phyloP scores from a whole-genome alignment of 2,888 invertebrate genomes.

The Cosmopolites sordidus region DNA sequence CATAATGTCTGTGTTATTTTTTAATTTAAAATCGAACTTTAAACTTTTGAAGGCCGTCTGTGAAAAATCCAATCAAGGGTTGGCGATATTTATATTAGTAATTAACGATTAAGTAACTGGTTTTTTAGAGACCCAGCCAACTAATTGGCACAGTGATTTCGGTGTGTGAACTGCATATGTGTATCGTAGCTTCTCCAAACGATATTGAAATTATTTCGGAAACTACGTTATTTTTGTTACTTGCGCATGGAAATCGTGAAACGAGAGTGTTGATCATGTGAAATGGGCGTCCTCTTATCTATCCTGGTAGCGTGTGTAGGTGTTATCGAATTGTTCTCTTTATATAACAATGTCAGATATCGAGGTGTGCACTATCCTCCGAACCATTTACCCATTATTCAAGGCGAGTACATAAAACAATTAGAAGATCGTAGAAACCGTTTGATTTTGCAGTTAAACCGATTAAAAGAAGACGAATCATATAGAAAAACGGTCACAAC shows the following conservation, averaged over 20 bases:
- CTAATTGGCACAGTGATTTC: slow-evolving; percentile 22
- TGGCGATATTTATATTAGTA: slow-evolving; percentile 16
- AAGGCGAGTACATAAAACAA: slow-evolving; percentile 11
- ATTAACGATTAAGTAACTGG: slow-evolving; percentile 23
- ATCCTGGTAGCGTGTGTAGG: slow-evolving; percentile 72
- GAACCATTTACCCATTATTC: slow-evolving; percentile 4
- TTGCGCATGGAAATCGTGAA: slow-evolving; percentile 6
- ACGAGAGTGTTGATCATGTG: slow-evolving; percentile 1
- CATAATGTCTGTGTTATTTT: slow-evolving; percentile 9
- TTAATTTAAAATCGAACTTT: slow-evolving; percentile 17
- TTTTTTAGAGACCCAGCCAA: slow-evolving; percentile 21
- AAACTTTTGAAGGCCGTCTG: neutral
- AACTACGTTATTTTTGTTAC: slow-evolving; percentile 27
- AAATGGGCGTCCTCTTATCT: slow-evolving; percentile 71
- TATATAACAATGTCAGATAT: slow-evolving; percentile 13
- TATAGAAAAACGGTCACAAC: slow-evolving; percentile 23
- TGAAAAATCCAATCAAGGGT: slow-evolving; percentile 2
- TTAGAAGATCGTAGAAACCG: slow-evolving; percentile 13
- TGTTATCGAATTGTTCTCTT: slow-evolving; percentile 61
- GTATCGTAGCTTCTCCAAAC: neutral
- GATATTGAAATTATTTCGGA: slow-evolving; percentile 26
- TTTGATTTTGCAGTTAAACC: slow-evolving; percentile 8
- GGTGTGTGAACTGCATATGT: too few relatives aligned
- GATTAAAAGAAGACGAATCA: slow-evolving; percentile 4
- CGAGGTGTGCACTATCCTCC: slow-evolving; percentile 6